A percentile compares a stretch with the other conserved stretches of the same genome.
Evolutionary conservation across 2,797 vertebrate species (phyloP).

Genomic region (Pseudomugil tenellus): DNA sequence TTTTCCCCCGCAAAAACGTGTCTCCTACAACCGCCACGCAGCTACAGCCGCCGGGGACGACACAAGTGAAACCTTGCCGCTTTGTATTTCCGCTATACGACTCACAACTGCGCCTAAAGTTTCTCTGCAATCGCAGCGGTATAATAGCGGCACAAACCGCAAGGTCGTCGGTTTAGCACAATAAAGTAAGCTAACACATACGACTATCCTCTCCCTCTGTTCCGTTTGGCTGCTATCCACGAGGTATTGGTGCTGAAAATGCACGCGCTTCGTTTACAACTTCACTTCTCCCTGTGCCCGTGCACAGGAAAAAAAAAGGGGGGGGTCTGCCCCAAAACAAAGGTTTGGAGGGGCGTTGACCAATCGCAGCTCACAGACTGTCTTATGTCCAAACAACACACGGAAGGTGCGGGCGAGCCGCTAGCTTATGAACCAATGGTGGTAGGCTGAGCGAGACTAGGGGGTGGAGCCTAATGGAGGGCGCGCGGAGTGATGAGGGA

Average conservation of each 20-base stretch:
- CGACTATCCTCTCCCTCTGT: constrained; percentile 9
- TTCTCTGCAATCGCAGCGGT: constrained; percentile 36
- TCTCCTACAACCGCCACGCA: constrained; percentile 18
- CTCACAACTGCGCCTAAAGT: constrained; percentile 41
- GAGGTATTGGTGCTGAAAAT: constrained; percentile 81
- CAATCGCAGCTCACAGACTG: constrained; percentile 60
- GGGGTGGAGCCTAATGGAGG: constrained; percentile 29
- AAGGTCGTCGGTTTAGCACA: constrained; percentile 42
- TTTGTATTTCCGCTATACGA: constrained; percentile 29
- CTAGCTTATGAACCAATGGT: constrained; percentile 59
- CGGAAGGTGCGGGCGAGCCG: constrained; percentile 61
- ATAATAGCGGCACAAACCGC: constrained; percentile 43
- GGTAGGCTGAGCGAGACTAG: no score
- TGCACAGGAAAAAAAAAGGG: constrained; percentile 16
- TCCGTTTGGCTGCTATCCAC: constrained; percentile 78
- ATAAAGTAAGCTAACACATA: constrained; percentile 26
- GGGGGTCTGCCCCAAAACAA: constrained; percentile 58
- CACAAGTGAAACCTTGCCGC: constrained; percentile 64
- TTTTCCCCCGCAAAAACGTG: constrained; percentile 31
- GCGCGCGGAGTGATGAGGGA: constrained; percentile 55
- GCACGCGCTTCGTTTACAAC: constrained; percentile 84
- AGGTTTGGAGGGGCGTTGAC: constrained; percentile 24
- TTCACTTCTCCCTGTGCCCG: constrained; percentile 67
- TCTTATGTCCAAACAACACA: constrained; percentile 46
- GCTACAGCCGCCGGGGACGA: constrained; percentile 68